Evolutionary conservation across 2,113 vertebrate genomes (phyloP).

Genomic region (Poecile atricapillus): DNA sequence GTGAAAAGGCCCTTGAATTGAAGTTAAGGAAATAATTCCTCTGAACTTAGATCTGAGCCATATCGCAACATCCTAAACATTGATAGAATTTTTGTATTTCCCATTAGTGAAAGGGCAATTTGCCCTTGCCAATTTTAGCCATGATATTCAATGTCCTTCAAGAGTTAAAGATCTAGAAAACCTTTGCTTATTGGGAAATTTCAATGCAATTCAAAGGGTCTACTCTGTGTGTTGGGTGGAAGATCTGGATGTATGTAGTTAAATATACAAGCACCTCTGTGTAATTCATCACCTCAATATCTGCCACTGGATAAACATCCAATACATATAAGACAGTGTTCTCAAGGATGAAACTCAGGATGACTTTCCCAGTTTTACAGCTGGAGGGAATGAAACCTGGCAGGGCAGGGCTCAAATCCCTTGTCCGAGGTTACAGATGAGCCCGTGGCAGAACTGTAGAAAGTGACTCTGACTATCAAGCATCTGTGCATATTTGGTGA

Average conservation of each 20-base stretch:
- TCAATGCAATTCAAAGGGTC: not conserved
- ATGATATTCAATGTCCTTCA: not conserved
- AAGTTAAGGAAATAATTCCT: not conserved
- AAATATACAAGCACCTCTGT: not conserved
- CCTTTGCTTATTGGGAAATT: not conserved
- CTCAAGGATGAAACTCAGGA: not conserved
- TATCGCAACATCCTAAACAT: not conserved
- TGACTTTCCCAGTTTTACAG: conserved; percentile 4
- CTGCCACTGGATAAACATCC: not conserved
- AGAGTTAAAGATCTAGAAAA: not conserved
- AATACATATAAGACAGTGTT: not conserved
- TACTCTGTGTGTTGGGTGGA: not conserved
- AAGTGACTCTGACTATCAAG: not conserved
- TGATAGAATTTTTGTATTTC: not conserved
- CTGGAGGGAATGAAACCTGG: not conserved
- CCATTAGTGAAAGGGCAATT: not conserved
- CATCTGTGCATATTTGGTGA: conserved; percentile 32
- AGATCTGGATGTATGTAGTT: not conserved
- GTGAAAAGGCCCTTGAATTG: not conserved
- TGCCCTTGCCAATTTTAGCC: not conserved
- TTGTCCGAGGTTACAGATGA: not conserved
- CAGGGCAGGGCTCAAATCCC: not conserved
- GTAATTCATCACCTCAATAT: not conserved
- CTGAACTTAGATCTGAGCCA: not conserved
- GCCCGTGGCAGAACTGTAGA: not conserved